Base-by-base conservation (phyloP, 2,113 vertebrate genomes). In the Nothobranchius furzeri region DNA sequence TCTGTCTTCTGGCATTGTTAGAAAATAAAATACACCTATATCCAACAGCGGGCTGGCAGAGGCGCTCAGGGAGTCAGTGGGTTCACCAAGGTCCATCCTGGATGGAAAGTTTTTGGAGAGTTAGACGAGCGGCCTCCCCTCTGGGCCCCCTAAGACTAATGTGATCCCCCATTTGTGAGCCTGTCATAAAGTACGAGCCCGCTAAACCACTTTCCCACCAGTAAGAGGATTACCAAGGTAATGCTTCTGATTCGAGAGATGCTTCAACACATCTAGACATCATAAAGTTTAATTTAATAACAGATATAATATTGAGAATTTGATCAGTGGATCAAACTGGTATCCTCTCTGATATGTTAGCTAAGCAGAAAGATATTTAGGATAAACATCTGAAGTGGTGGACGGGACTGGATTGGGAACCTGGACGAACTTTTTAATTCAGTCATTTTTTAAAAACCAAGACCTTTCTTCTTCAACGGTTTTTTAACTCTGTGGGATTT, bases 191-290 rank as follows among this genome's bases (percentile, higher is more conserved):
- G 88, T 90, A 89, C 90, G 84, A 40, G 71, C 51, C 81, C 58
- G 12, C 81, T 86, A 87, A 92, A 91, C 84, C 82, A 89, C 87
- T 90, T 92, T 92, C 90, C 90, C 90, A 92, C 90, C 90, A 89
- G 82, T 87, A 90, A 91, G 89, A 91, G 91, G 90, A 92, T 92
- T 92, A 92, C 83, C 61, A 86, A 83, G 82, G 91, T 87, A 89
- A 89, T 88, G 75, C 87, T 81, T 71, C 70, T 47, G 64, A 87
- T 88, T 89, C 69, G 82, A 87, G 81, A 82, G 87, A 92, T 91
- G 89, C 84, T 87, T 78, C 15, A 43, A 75, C 64, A 85, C 79
- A 89, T 87, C 74, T 61, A 66, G 79, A 74, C 76, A 81, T 75
- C 68, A 60, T 45, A 59, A 87, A 70, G 70, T 75, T 75, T 64